Evolutionary conservation across 53 echinoderm and acorn worm genomes (phyloP).

Genomic region (Holothuria scabra): DNA sequence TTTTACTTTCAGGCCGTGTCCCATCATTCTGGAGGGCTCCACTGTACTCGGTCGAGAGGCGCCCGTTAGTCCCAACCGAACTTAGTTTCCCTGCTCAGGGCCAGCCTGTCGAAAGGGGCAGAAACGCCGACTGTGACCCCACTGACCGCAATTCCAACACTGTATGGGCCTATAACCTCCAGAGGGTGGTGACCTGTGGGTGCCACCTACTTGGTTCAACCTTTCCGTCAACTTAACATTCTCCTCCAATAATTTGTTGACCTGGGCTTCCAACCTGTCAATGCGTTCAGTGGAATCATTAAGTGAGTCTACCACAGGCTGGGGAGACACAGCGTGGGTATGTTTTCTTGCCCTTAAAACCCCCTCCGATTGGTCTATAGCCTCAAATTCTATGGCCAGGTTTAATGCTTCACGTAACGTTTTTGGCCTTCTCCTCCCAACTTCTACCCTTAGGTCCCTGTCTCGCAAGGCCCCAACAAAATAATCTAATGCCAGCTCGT

Average conservation of each 20-base stretch:
- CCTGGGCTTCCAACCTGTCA: slow-evolving; percentile 1
- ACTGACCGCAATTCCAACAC: slow-evolving; percentile 28
- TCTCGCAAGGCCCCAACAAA: slow-evolving; percentile 16
- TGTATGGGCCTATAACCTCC: not conserved
- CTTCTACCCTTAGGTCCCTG: slow-evolving; percentile 15
- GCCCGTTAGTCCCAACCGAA: slow-evolving; percentile 10
- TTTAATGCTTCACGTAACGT: slow-evolving; percentile 13
- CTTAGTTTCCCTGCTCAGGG: slow-evolving; percentile 2
- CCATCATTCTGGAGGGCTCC: not conserved
- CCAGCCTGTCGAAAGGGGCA: not conserved
- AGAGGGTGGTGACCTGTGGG: too few species aligned
- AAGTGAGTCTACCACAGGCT: slow-evolving; percentile 1
- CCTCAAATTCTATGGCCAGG: slow-evolving; percentile 16
- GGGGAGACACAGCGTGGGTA: not conserved
- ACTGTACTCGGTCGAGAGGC: not conserved
- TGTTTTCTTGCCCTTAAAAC: not conserved
- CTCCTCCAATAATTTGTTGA: slow-evolving; percentile 15
- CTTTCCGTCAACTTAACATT: not conserved
- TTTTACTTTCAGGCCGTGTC: not conserved
- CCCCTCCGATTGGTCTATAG: not conserved
- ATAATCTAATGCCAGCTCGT: slow-evolving; percentile 30
- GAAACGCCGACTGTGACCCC: slow-evolving; percentile 3
- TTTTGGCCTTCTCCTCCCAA: slow-evolving; percentile 20
- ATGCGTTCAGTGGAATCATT: not conserved
- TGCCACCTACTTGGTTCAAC: too few species aligned